Conservation (phyloP, 2,888 invertebrate genomes). For the Tetragnatha montana region DNA sequence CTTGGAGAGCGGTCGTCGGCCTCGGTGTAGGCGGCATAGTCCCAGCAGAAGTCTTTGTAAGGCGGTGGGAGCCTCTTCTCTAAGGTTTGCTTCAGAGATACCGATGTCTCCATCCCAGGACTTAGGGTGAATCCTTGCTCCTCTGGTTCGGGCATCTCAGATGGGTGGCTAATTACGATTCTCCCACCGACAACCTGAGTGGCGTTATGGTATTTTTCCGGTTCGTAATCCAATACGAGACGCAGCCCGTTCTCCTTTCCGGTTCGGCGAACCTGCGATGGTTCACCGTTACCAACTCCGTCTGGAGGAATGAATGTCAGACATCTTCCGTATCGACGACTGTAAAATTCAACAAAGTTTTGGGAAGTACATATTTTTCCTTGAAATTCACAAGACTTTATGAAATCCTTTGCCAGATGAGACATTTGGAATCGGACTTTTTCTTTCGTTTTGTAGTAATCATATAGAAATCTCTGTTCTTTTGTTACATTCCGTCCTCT, state of each 20-base stretch:
- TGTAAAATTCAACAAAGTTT: slow-evolving; percentile 22
- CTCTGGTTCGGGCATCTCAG: slow-evolving; percentile 46
- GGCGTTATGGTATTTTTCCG: slow-evolving; percentile 37
- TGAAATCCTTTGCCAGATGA: not conserved
- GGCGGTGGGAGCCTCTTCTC: slow-evolving; percentile 28
- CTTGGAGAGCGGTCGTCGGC: not conserved
- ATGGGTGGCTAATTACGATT: slow-evolving; percentile 70
- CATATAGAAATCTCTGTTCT: not conserved
- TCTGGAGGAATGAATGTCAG: slow-evolving; percentile 28
- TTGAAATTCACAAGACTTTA: slow-evolving; percentile 36
- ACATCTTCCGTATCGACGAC: slow-evolving; percentile 52
- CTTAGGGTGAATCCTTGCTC: slow-evolving; percentile 36
- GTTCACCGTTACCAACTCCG: not conserved
- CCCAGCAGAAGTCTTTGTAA: slow-evolving; percentile 26
- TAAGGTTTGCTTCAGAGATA: not conserved
- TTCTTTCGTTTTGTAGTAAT: not conserved
- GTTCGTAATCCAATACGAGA: slow-evolving; percentile 51
- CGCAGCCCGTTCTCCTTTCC: slow-evolving; percentile 38
- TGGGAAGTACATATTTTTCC: not conserved
- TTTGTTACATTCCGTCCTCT: not conserved
- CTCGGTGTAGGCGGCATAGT: not conserved
- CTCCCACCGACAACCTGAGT: slow-evolving; percentile 69
- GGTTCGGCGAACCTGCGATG: not conserved
- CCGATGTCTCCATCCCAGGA: slow-evolving; percentile 39
- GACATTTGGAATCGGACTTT: not conserved